Evolutionary conservation across 2,888 invertebrate genomes (phyloP), one percentile per base, ranked within the genome.

Genomic region (Venustoraphidia nigricollis): DNA sequence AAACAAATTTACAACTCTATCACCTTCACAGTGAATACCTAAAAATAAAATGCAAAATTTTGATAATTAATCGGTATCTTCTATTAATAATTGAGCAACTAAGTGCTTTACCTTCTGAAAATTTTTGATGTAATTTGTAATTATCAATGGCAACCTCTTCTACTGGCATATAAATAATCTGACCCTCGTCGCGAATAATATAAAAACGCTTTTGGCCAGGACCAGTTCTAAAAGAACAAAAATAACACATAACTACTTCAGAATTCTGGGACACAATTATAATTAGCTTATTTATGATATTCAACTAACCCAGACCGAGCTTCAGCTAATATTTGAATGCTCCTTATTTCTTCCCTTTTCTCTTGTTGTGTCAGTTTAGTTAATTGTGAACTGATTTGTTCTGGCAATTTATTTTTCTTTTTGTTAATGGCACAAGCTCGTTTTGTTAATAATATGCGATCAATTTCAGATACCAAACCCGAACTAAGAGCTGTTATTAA

Each of bases 21-120:
- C 66, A 2, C 84, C 82, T 63, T 88, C 87, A 59, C 79, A 82
- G 61, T 87, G 87, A n/a, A 77, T 66, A 10, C 81, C 81, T 79
- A 61, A 1, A 64, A 63, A 27, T 51, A 13, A 44, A 46, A 49
- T 27, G 27, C 5, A 27, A 27, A 27, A 27, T 27, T 17, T 27
- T 27, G 27, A 27, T 27, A 36, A 41, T 14, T 35, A 40, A 10
- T n/a, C 17, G n/a, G 11, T 14, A 8, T 9, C 40, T 14, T 10
- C 11, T 39, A 39, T 39, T 17, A 9, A 47, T 49, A 36, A 39
- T 47, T 14, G 3, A 39, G 9, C 9, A 39, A 9, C 17, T 17
- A 8, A 41, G 10, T 17, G 9, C 27, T 14, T 42, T 54, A 60
- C 74, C 77, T 54, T 68, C 60, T 3, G 64, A 57, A 57, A 66